Conservation (phyloP, 1,140 invertebrate species). For the Polypedilum vanderplanki region DNA sequence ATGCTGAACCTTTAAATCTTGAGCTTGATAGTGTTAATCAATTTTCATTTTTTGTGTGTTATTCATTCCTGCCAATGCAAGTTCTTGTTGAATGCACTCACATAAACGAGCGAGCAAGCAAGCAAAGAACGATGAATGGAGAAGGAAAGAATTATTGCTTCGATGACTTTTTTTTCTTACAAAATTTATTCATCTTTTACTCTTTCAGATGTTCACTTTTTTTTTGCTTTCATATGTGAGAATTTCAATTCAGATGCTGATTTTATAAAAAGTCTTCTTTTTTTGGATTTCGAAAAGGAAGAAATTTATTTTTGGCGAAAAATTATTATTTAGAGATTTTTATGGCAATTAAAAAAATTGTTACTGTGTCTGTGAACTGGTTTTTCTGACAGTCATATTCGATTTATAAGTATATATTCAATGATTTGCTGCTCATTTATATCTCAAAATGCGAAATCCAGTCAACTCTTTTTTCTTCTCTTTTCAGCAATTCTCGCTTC, state of each 20-base stretch:
- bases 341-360: neutral
- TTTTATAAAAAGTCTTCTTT: too few species aligned
- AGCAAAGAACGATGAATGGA: conserved; percentile 10
- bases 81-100: neutral
- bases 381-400: conserved; percentile 14
- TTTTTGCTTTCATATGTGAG: neutral
- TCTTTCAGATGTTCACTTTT: neutral
- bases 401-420: conserved; percentile 3
- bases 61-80: neutral
- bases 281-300: too few species aligned
- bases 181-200: conserved; percentile 7
- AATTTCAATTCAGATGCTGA: conserved; percentile 11
- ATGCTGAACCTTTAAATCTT: conserved; percentile 13
- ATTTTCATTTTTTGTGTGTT: neutral
- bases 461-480: conserved; percentile 2
- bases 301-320: too few species aligned
- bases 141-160: conserved; percentile 8
- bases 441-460: conserved; percentile 11
- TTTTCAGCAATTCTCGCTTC: conserved; percentile 23
- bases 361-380: neutral
- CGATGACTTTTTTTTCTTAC: neutral
- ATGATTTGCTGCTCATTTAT: conserved; percentile 18
- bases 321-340: too few species aligned
- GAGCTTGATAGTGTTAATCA: conserved; percentile 17
- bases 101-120: neutral